These are phyloP conservation scores for Lethenteron camtschaticum DNA, from an alignment of 2,113 vertebrate species.

Conservation along the genomic window DNA sequence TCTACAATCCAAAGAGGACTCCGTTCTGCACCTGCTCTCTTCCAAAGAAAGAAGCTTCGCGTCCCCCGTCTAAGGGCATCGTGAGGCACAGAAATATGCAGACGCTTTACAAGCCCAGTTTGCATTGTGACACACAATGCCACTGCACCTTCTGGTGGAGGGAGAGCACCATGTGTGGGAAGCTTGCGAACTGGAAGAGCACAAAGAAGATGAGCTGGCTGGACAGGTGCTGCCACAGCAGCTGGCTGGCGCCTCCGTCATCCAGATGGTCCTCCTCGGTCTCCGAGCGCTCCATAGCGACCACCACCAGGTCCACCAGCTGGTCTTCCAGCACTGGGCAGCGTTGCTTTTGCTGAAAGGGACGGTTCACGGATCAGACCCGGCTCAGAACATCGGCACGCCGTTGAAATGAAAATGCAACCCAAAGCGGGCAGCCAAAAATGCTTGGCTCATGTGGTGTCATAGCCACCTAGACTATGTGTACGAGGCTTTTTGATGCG, in stretches of 20 bases:
- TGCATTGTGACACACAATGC: too few species aligned
- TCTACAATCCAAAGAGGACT: too few species aligned
- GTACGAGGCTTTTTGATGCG: too few species aligned
- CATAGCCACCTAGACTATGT: too few species aligned
- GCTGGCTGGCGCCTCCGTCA: slow-evolving; percentile 83
- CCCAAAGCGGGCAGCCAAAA: too few species aligned
- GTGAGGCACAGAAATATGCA: too few species aligned
- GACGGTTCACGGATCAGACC: slow-evolving; percentile 15
- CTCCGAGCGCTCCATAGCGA: slow-evolving; percentile 96
- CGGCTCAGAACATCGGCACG: background rate
- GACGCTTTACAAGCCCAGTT: too few species aligned
- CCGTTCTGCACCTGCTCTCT: too few species aligned
- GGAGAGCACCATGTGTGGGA: slow-evolving; percentile 96
- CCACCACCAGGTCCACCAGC: slow-evolving; percentile 91
- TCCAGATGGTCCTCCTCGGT: slow-evolving; percentile 82
- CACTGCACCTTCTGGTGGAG: slow-evolving; percentile 79
- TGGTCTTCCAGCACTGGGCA: slow-evolving; percentile 96
- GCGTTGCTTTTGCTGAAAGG: slow-evolving; percentile 82
- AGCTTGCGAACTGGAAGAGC: slow-evolving; percentile 97
- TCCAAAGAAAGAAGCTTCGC: too few species aligned
- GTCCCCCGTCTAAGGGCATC: too few species aligned
- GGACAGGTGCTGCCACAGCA: slow-evolving; percentile 97
- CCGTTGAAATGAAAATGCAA: too few species aligned
- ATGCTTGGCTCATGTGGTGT: too few species aligned
- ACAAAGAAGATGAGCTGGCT: slow-evolving; percentile 99